A percentile compares a stretch with the other conserved stretches of the same genome.
phyloP scores from a whole-genome alignment of 2,888 invertebrate genomes.

The Idaea straminata region DNA sequence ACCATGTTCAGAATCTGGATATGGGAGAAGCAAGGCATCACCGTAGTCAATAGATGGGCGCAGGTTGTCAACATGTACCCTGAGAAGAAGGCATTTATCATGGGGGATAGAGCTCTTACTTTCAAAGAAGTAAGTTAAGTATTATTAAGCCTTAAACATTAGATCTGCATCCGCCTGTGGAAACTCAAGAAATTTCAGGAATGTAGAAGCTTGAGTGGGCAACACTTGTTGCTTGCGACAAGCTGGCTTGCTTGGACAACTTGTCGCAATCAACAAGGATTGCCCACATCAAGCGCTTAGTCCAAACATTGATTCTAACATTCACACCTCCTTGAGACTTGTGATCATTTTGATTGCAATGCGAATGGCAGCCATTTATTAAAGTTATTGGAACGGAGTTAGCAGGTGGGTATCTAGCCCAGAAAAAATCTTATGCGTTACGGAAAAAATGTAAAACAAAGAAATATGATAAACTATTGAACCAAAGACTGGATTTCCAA shows the following conservation, averaged over 20 bases:
- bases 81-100: slow-evolving; percentile 84
- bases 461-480: too few relatives aligned
- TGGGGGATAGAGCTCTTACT: slow-evolving; percentile 84
- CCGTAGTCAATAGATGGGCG: slow-evolving; percentile 79
- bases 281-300: not conserved
- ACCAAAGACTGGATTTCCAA: too few relatives aligned
- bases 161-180: too few relatives aligned
- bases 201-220: too few relatives aligned
- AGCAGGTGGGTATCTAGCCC: too few relatives aligned
- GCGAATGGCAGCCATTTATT: not conserved
- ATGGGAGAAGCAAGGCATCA: slow-evolving; percentile 76
- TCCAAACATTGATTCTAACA: not conserved
- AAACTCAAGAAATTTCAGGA: too few relatives aligned
- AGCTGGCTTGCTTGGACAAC: too few relatives aligned
- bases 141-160: slow-evolving; percentile 12
- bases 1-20: slow-evolving; percentile 75
- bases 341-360: not conserved
- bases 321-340: not conserved
- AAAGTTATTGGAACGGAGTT: too few relatives aligned
- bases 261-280: slow-evolving; percentile 9
- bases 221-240: too few relatives aligned
- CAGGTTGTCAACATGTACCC: slow-evolving; percentile 76
- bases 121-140: slow-evolving; percentile 79
- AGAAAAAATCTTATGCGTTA: too few relatives aligned
- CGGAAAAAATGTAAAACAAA: too few relatives aligned